phyloP scores from a whole-genome alignment of 1,140 invertebrate genomes.

The Drosophila kanapiae region DNA sequence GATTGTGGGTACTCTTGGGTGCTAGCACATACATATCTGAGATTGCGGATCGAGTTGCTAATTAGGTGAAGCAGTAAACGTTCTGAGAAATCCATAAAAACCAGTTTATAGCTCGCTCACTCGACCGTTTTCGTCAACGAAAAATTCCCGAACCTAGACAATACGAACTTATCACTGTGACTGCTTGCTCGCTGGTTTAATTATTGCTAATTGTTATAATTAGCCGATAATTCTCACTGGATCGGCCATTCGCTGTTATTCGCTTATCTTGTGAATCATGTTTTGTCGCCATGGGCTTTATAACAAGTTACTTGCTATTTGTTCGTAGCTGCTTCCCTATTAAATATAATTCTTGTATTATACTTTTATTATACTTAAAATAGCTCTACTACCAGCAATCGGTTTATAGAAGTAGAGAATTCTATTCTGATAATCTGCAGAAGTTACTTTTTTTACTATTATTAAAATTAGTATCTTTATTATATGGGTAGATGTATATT shows the following conservation, averaged over 20 bases:
- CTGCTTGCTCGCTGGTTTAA: slow-evolving; percentile 5
- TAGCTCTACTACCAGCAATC: no score
- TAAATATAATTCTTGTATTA: not conserved
- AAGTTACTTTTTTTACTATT: no score
- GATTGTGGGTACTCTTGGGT: slow-evolving; percentile 12
- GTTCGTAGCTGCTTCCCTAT: not conserved
- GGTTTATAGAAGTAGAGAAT: no score
- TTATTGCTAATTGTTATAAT: slow-evolving; percentile 40
- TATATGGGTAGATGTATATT: no score
- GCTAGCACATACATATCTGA: slow-evolving; percentile 33
- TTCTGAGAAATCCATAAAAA: slow-evolving; percentile 42
- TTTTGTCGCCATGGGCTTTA: not conserved
- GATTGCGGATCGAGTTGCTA: slow-evolving; percentile 41
- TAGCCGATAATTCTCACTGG: slow-evolving; percentile 29
- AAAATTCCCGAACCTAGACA: slow-evolving; percentile 45
- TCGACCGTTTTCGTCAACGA: slow-evolving; percentile 9
- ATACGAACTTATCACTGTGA: slow-evolving; percentile 44
- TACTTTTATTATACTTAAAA: no score
- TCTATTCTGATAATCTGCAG: no score
- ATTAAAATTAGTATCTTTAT: no score
- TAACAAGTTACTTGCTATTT: not conserved
- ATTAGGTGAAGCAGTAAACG: slow-evolving; percentile 38
- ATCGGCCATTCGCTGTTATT: not conserved
- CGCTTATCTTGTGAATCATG: slow-evolving; percentile 1
- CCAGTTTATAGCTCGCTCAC: slow-evolving; percentile 13